Base-by-base conservation (phyloP, 2,888 invertebrate genomes). In the Leistus spinibarbis region DNA sequence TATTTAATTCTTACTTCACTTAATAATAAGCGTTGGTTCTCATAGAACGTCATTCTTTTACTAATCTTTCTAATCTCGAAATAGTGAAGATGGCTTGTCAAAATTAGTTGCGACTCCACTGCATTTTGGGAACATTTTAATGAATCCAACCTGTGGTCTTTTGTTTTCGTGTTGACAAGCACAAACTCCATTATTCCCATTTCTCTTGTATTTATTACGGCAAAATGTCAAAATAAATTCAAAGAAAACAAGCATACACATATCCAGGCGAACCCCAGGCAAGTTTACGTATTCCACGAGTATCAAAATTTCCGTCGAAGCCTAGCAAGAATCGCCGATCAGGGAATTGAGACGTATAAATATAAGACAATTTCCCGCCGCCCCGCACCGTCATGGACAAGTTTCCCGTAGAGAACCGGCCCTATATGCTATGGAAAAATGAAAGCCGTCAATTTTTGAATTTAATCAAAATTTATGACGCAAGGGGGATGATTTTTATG, bases 401-500 rank as follows among this genome's bases (percentile, higher is more conserved):
- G 22, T 19, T 22, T 63, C 63, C n/a, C 65, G 65, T n/a, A 63
- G n/a, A 23, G 20, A 40, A 40, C 40, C 64, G 16, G 66, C 22
- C 23, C 63, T 22, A 23, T 22, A 65, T 19, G 69, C 75, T 75
- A 74, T 74, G 74, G 74, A 76, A 77, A 77, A 77, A 77, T 77
- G 77, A 77, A 76, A 66, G 77, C 72, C 76, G 77, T 77, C 77
- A 77, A 77, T 77, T 77, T 77, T 77, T 77, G 77, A 77, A 77
- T 77, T 77, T 77, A 77, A 77, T 77, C 77, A 77, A 77, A 77
- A 77, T 77, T 77, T 77, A 77, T 77, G 76, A 76, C 77, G 62
- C 76, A 66, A 65, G 69, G 77, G 40, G 77, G 77, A 75, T 76
- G 70, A 76, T 76, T 76, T 69, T 76, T 76, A 76, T 76, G 75